Conservation (phyloP, 30 jellyfish, hydroid and myxozoan genomes). For the Aurelia aurita region DNA sequence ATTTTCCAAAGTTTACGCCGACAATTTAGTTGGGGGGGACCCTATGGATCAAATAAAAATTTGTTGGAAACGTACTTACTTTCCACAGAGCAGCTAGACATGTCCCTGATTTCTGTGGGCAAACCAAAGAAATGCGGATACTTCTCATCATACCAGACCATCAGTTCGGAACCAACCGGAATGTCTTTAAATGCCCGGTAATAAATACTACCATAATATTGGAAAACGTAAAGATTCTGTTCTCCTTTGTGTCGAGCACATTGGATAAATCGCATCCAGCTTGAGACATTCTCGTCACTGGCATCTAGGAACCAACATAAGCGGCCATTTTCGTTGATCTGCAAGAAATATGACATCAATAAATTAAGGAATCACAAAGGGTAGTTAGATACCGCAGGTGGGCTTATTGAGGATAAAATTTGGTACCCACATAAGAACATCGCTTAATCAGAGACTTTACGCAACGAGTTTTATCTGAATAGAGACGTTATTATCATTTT, state of each 20-base stretch:
- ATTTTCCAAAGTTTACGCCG: too few species aligned
- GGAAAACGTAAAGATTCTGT: conserved; percentile 93
- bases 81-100: conserved; percentile 92
- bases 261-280: conserved; percentile 99
- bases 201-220: conserved; percentile 93
- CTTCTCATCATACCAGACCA: conserved; percentile 99
- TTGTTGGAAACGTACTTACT: conserved; percentile 65
- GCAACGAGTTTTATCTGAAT: too few species aligned
- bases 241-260: conserved; percentile 97
- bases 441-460: too few species aligned
- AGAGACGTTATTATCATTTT: too few species aligned
- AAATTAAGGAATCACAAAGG: background rate
- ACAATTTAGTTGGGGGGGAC: too few species aligned
- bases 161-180: conserved; percentile 89
- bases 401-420: too few species aligned
- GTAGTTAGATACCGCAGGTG: too few species aligned
- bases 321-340: conserved; percentile 92
- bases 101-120: conserved; percentile 93
- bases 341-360: background rate
- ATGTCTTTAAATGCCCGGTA: conserved; percentile 98
- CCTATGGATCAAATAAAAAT: too few species aligned
- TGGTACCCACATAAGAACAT: too few species aligned
- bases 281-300: conserved; percentile 93
- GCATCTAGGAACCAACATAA: conserved; percentile 90
- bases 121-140: conserved; percentile 96